phyloP scores from a whole-genome alignment of 1,140 invertebrate species.

The Lerema accius region DNA sequence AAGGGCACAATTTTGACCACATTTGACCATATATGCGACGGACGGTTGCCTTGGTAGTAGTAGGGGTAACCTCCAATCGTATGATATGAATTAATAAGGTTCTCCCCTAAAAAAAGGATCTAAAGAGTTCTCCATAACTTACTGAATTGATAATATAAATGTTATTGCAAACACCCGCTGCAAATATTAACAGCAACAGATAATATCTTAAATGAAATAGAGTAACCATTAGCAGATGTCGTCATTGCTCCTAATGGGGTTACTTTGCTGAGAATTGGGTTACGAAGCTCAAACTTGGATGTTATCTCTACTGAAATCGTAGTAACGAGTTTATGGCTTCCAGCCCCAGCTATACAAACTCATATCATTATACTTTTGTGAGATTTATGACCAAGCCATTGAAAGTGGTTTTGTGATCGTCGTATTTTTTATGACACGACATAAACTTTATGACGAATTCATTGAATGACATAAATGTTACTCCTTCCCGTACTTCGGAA shows the following conservation, averaged over 20 bases:
- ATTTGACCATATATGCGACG: no score
- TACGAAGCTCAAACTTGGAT: slow-evolving; percentile 40
- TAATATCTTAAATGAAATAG: slow-evolving; percentile 19
- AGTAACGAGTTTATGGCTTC: slow-evolving; percentile 37
- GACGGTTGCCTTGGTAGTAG: no score
- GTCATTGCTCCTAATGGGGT: slow-evolving; percentile 18
- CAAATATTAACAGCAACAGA: slow-evolving; percentile 14
- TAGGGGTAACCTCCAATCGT: no score
- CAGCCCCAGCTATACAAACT: slow-evolving; percentile 28
- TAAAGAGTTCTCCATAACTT: slow-evolving; percentile 1
- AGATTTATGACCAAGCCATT: slow-evolving; percentile 19
- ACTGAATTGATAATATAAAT: background rate
- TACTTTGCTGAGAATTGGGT: slow-evolving; percentile 41
- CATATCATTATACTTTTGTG: slow-evolving; percentile 7
- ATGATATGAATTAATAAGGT: no score
- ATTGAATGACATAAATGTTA: background rate
- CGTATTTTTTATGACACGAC: slow-evolving; percentile 7
- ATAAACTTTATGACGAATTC: slow-evolving; percentile 7
- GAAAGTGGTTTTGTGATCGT: slow-evolving; percentile 27
- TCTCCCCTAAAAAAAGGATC: no score
- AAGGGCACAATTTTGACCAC: no score
- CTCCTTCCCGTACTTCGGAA: background rate
- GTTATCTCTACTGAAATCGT: slow-evolving; percentile 39
- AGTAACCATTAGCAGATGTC: slow-evolving; percentile 25
- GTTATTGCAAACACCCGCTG: background rate